These are phyloP conservation scores for Tinea semifulvella DNA, from an alignment of 2,888 invertebrate species.

Conservation along the genomic window DNA sequence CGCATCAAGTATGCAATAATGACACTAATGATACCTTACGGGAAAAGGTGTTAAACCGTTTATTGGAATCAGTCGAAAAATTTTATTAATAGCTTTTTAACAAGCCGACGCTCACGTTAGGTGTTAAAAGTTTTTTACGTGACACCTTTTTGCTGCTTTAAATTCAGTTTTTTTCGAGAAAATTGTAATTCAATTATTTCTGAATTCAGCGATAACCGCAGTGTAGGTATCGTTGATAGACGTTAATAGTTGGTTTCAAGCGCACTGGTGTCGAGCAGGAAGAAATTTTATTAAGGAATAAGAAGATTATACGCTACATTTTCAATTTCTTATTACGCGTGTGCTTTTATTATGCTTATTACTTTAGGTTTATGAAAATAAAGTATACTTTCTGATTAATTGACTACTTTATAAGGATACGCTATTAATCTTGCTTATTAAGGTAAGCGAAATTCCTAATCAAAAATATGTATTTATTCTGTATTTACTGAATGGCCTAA, in stretches of 20 bases:
- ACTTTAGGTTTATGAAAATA: no score
- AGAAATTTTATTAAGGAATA: background rate
- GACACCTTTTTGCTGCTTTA: conserved; percentile 15
- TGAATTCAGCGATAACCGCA: conserved; percentile 25
- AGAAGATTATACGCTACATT: background rate
- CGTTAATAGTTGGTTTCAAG: conserved; percentile 23
- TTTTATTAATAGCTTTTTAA: conserved; percentile 64
- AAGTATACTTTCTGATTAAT: no score
- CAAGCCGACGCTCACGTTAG: conserved; percentile 51
- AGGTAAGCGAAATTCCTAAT: no score
- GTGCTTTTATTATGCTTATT: no score
- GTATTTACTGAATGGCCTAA: no score
- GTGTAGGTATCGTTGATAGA: conserved; percentile 25
- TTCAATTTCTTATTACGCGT: conserved; percentile 6
- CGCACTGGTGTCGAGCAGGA: background rate
- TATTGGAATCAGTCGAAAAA: conserved; percentile 60
- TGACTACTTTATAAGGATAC: no score
- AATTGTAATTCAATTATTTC: conserved; percentile 30
- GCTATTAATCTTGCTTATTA: no score
- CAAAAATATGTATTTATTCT: no score
- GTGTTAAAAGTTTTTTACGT: conserved; percentile 37
- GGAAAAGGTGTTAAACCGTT: conserved; percentile 65
- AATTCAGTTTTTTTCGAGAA: conserved; percentile 19
- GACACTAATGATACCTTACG: conserved; percentile 57
- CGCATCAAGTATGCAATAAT: conserved; percentile 40